phyloP scores from a whole-genome alignment of 2,888 invertebrate genomes.

The Seira sanloemensis region DNA sequence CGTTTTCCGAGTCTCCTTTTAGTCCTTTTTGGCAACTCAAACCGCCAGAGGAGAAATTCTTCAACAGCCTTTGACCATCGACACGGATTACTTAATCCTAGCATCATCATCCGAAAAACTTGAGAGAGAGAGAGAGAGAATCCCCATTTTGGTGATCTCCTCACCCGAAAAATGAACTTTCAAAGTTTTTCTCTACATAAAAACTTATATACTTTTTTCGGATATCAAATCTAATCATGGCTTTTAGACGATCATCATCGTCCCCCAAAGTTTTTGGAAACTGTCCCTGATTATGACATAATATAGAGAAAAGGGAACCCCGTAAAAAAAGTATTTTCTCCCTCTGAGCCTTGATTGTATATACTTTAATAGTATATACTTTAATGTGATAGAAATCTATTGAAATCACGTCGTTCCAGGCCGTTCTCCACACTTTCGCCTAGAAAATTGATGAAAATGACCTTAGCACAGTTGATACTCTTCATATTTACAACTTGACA shows the following conservation, averaged over 20 bases:
- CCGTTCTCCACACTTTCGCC: not conserved
- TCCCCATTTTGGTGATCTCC: too few species aligned
- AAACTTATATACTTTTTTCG: not conserved
- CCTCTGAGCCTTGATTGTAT: too few species aligned
- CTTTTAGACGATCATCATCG: not conserved
- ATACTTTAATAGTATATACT: not conserved
- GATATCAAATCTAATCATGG: not conserved
- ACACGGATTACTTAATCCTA: too few species aligned
- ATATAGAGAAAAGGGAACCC: too few species aligned
- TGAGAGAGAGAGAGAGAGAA: too few species aligned
- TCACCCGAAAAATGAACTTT: not conserved
- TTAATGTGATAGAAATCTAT: not conserved
- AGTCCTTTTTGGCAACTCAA: too few species aligned
- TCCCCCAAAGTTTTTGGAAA: not conserved
- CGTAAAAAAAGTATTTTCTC: too few species aligned
- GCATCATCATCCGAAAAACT: too few species aligned
- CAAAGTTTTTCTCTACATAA: not conserved
- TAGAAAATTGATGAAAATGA: not conserved
- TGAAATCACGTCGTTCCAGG: not conserved
- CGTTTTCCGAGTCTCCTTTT: too few species aligned
- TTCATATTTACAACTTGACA: not conserved
- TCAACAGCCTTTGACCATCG: too few species aligned
- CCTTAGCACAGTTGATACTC: not conserved
- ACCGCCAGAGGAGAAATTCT: too few species aligned
- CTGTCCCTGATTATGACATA: not conserved